phyloP scores from a whole-genome alignment of 2,797 vertebrate genomes.

The Taeniopygia guttata region DNA sequence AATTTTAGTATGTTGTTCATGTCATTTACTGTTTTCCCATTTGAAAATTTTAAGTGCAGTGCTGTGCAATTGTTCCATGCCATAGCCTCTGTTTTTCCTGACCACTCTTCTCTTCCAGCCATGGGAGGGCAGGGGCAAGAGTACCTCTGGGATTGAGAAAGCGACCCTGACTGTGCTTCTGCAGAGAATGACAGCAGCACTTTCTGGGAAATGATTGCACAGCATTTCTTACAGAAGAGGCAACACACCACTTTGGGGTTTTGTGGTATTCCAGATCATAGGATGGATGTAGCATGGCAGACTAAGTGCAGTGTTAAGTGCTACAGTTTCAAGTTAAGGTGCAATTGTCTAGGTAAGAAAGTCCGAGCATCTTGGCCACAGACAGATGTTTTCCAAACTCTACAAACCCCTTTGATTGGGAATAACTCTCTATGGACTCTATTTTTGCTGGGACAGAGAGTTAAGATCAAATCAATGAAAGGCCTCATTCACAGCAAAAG shows the following conservation, averaged over 20 bases:
- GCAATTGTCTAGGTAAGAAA: background rate
- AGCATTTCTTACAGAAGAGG: background rate
- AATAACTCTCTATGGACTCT: accelerated
- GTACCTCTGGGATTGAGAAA: background rate
- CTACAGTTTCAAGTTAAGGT: background rate
- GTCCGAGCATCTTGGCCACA: background rate
- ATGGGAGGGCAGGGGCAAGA: background rate
- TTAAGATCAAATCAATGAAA: background rate
- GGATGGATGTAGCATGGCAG: background rate
- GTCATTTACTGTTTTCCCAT: background rate
- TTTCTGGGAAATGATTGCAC: background rate
- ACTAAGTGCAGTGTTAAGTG: background rate
- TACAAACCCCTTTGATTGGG: background rate
- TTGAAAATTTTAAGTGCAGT: background rate
- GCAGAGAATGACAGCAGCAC: background rate
- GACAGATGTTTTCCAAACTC: background rate
- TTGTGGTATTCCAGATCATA: background rate
- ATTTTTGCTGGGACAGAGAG: background rate
- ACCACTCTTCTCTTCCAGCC: background rate
- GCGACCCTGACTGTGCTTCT: background rate
- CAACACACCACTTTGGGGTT: background rate
- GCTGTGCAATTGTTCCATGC: background rate
- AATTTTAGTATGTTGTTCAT: background rate
- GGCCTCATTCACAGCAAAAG: background rate
- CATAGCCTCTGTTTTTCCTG: background rate